Base-by-base conservation (phyloP, 2,888 invertebrate genomes). In the Synanthedon andrenaeformis region DNA sequence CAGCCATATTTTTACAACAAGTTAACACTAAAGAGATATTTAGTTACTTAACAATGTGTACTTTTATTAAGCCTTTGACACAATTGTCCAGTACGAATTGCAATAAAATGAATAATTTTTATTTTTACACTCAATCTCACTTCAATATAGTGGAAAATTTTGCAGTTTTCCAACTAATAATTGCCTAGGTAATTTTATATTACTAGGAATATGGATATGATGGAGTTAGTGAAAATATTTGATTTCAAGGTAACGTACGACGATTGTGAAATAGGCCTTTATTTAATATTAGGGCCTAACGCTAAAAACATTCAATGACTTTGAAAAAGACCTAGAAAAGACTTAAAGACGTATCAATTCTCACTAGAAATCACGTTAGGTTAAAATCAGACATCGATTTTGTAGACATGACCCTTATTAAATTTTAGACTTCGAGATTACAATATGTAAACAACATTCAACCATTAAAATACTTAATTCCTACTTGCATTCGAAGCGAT, bases 271-370 rank as follows among this genome's bases (percentile, higher is more conserved):
- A 49, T 49, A 49, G 49, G 49, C 49, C 49, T 14, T 48, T 12
- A 45, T 51, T 51, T 28, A 28, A 6, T 3, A 51, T 35, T 54
- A 57, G 35, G 35, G 35, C 5, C 8, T 74, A 85, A 85, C 81
- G 74, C 76, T 85, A 84, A 35, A 23, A 35, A 86, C 85, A 76
- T 80, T 84, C 82, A 83, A 83, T 70, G 74, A 76, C 80, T 79
- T 84, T 84, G 85, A 85, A 86, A 87, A 85, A 74, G 82, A 73
- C 71, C 77, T 86, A 86, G 87, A 86, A 85, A 86, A 85, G 79
- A 70, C 79, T 75, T 79, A 79, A 64, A 79, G 72, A 72, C 72
- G 64, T 72, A 68, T 61, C 63, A 74, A 76, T 64, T 86, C 86
- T 87, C 87, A 87, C 86, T 87, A 72, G 74, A 79, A 80, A 86